phyloP scores from a whole-genome alignment of 2,888 invertebrate genomes.

The Siphlonurus alternatus region DNA sequence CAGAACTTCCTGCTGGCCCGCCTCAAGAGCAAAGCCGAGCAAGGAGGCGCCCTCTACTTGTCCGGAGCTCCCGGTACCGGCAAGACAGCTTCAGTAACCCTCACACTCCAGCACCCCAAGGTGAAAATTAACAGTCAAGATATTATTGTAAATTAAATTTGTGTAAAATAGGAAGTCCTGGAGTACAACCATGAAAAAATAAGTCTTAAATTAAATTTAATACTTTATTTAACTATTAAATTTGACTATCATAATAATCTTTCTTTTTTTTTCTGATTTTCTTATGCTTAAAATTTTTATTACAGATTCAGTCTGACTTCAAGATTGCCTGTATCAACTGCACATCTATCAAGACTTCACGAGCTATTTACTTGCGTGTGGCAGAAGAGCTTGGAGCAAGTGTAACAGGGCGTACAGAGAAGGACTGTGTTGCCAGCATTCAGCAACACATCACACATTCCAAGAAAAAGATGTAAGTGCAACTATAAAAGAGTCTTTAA shows the following conservation, averaged over 20 bases:
- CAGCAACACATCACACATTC: conserved; percentile 48
- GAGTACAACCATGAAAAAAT: background rate
- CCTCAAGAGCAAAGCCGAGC: conserved; percentile 45
- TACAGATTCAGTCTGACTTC: conserved; percentile 34
- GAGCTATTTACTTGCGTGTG: conserved; percentile 61
- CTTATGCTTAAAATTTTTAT: conserved; percentile 13
- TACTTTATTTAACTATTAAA: conserved; percentile 1
- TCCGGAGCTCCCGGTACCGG: conserved; percentile 97
- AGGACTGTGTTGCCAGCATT: conserved; percentile 44
- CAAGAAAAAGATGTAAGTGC: conserved; percentile 54
- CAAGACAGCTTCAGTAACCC: conserved; percentile 75
- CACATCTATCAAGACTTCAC: conserved; percentile 71
- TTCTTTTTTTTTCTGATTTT: background rate
- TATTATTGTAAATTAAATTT: too few relatives aligned
- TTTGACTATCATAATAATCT: background rate
- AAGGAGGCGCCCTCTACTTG: conserved; percentile 58
- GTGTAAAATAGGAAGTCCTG: background rate
- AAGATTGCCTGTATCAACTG: conserved; percentile 67
- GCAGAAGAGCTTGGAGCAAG: conserved; percentile 50
- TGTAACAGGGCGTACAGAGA: conserved; percentile 39
- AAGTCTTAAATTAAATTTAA: background rate
- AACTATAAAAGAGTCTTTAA: background rate
- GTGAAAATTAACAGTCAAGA: too few relatives aligned
- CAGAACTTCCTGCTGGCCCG: conserved; percentile 48
- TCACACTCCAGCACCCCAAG: conserved; percentile 48